Percentiles rank a stretch among this genome's conserved stretches.
phyloP scores from a whole-genome alignment of 2,113 vertebrate species.

The Harpagus bidentatus region DNA sequence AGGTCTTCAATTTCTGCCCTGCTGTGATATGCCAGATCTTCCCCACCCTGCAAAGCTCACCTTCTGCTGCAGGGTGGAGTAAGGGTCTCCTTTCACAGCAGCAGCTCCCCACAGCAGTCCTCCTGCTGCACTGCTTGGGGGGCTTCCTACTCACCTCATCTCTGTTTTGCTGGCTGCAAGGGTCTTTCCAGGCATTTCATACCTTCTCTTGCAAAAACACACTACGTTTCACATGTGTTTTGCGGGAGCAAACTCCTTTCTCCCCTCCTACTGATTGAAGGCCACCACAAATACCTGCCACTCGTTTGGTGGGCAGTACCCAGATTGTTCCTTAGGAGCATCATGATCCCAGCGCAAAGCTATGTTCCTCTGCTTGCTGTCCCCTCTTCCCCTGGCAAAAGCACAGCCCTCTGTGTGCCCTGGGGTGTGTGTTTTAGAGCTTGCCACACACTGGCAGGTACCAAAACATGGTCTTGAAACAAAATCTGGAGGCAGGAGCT shows the following conservation, averaged over 20 bases:
- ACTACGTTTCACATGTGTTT: neutral
- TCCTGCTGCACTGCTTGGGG: neutral
- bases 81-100: neutral
- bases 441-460: neutral
- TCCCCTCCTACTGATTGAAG: neutral
- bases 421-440: neutral
- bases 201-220: neutral
- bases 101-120: neutral
- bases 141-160: neutral
- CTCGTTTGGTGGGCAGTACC: neutral
- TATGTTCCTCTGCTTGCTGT: neutral
- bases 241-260: neutral
- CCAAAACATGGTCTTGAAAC: neutral
- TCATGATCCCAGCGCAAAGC: rapidly evolving
- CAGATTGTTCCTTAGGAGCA: neutral
- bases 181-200: neutral
- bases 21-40: neutral
- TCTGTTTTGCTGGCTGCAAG: neutral
- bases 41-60: neutral
- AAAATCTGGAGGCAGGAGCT: neutral
- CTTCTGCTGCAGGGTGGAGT: neutral
- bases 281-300: neutral
- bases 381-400: neutral
- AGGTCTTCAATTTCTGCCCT: neutral
- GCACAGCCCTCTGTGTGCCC: neutral